These are phyloP conservation scores for Cosmia trapezina DNA, from an alignment of 2,888 invertebrate genomes.

Conservation along the genomic window DNA sequence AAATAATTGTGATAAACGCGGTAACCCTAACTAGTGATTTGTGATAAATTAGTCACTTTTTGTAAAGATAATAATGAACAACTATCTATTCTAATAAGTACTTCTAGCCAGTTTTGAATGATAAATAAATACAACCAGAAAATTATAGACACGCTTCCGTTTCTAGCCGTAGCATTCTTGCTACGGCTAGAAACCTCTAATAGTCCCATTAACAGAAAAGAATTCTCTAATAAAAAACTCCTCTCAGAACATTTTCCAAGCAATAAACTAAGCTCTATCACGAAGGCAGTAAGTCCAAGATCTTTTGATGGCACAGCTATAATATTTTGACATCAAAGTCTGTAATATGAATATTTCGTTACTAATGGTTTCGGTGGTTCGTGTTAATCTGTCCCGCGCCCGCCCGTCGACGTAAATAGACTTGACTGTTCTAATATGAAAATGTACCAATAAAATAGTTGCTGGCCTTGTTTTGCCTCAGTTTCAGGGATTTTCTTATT, in stretches of 20 bases:
- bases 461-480: conserved; percentile 21
- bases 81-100: not conserved
- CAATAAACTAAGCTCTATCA: conserved; percentile 26
- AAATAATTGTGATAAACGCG: not conserved
- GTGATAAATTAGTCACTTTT: not conserved
- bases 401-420: conserved; percentile 60
- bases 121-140: conserved; percentile 26
- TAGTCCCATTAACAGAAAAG: conserved; percentile 45
- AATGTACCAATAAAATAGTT: conserved; percentile 32
- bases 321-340: conserved; percentile 59
- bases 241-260: not conserved
- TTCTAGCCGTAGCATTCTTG: conserved; percentile 12
- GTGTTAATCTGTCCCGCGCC: conserved; percentile 60
- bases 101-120: not conserved
- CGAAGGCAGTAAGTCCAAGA: not conserved
- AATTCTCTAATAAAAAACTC: conserved; percentile 53
- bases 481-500: conserved; percentile 11
- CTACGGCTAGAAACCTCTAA: conserved; percentile 54
- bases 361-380: conserved; percentile 57
- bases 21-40: no score
- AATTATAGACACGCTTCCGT: conserved; percentile 29
- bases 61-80: not conserved
- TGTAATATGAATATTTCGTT: conserved; percentile 67
- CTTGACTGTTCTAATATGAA: conserved; percentile 35
- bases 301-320: conserved; percentile 8